These are phyloP conservation scores for Eupithecia abbreviata DNA, from an alignment of 2,888 invertebrate genomes.

Conservation along the genomic window DNA sequence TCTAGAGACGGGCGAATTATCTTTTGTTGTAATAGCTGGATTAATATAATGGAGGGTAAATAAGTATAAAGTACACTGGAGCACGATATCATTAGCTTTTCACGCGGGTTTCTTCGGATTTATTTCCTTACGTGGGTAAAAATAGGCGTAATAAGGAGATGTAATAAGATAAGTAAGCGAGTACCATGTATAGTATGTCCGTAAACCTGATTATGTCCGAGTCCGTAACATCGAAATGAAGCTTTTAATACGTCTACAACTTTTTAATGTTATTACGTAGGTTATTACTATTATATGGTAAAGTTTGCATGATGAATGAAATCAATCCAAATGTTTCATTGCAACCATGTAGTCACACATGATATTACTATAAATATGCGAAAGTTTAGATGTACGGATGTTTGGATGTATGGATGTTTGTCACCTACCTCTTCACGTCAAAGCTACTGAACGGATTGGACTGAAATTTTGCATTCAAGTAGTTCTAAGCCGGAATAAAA, in stretches of 20 bases:
- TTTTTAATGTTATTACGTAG: not conserved
- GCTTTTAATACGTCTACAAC: not conserved
- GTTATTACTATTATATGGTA: not conserved
- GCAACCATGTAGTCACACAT: no score
- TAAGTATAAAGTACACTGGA: constrained; percentile 10
- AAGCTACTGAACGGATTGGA: no score
- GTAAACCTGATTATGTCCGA: no score
- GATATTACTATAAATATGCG: no score
- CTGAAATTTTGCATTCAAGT: no score
- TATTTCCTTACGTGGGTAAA: not conserved
- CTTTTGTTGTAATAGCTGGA: constrained; percentile 25
- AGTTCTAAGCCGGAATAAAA: no score
- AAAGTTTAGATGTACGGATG: no score
- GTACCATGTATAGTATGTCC: not conserved
- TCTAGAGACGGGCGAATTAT: constrained; percentile 30
- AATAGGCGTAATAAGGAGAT: not conserved
- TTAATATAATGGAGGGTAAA: constrained; percentile 20
- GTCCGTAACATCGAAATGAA: not conserved
- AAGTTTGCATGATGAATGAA: not conserved
- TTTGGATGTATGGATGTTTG: no score
- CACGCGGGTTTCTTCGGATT: constrained; percentile 6
- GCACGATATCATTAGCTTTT: not conserved
- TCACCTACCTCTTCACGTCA: no score
- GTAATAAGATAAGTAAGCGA: not conserved
- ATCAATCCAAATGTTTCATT: no score